Base-by-base conservation (phyloP, 2,797 vertebrate genomes). In the Eulemur rubriventer region DNA sequence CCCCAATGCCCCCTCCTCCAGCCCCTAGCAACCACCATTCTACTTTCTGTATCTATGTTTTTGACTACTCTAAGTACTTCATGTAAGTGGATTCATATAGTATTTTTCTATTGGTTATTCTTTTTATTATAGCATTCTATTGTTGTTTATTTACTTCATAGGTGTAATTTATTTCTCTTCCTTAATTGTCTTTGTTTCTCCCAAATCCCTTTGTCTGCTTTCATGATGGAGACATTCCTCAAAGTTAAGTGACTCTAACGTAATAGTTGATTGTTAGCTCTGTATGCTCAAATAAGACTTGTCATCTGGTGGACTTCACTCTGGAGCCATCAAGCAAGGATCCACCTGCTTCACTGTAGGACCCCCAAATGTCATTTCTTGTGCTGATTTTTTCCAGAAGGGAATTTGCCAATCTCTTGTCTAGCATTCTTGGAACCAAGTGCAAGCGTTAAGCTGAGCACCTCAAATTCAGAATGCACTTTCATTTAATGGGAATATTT, bases 101-200 rank as follows among this genome's bases (percentile, higher is more conserved):
- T 24, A 43, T 85, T 82, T 89, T 13, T 17, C 48, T 55, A 52
- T 14, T 17, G 59, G 38, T 83, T 28, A 72, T 48, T 70, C 7
- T 35, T 33, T 73, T 90, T 46, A 65, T 81, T 33, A 48, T 48
- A 93, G 43, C 52, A 75, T 83, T 76, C 61, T 46, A 75, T 41
- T 89, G 30, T 70, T 65, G 13, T 83, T 82, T 69, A 76, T 59
- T 89, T 38, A 65, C 69, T 84, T 92, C 55, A 35, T 65, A 26
- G 80, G 89, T 78, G 57, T 92, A 46, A 89, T 81, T 85, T 65
- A 83, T 73, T 86, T 95, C 69, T 95, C 78, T 96, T 79, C 46
- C n/a, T 75, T 38, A 14, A 28, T 76, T 79, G 69, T 89, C 65
- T 73, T 65, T 94, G 50, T 72, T 93, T 73, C n/a, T 92, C n/a